These are phyloP conservation scores for Bambusicola thoracicus DNA, from an alignment of 2,113 vertebrate genomes.

Conservation along the genomic window DNA sequence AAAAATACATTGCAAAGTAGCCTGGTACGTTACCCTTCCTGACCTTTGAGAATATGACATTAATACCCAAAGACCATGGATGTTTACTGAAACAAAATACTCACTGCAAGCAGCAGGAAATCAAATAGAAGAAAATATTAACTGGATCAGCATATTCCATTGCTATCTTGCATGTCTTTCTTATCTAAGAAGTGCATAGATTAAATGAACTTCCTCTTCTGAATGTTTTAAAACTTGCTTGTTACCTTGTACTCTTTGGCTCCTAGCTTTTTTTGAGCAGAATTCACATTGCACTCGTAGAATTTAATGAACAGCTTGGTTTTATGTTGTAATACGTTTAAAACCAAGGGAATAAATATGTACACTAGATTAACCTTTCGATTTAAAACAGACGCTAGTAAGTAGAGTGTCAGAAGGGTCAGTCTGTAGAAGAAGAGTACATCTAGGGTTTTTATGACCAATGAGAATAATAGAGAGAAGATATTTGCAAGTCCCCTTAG, in stretches of 20 bases:
- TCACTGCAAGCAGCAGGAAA: neutral
- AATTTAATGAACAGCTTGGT: neutral
- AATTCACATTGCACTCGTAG: neutral
- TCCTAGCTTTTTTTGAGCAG: neutral
- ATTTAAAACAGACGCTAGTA: neutral
- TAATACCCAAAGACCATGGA: neutral
- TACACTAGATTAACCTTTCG: neutral
- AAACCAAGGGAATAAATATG: neutral
- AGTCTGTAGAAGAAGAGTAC: neutral
- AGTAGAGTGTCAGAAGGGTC: neutral
- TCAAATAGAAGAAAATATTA: neutral
- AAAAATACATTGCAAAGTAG: neutral
- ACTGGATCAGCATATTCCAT: neutral
- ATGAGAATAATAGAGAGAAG: neutral
- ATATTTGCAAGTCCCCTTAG: neutral
- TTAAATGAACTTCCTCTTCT: neutral
- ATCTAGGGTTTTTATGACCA: neutral
- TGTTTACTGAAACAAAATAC: neutral
- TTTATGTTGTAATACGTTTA: neutral
- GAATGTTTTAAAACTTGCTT: neutral
- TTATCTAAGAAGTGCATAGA: neutral
- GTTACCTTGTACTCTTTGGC: neutral
- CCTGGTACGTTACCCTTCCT: neutral
- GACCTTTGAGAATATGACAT: neutral
- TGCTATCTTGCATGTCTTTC: neutral